These are phyloP conservation scores for Euphonia xanthogaster DNA, from an alignment of 2,797 vertebrate species.

Conservation along the genomic window DNA sequence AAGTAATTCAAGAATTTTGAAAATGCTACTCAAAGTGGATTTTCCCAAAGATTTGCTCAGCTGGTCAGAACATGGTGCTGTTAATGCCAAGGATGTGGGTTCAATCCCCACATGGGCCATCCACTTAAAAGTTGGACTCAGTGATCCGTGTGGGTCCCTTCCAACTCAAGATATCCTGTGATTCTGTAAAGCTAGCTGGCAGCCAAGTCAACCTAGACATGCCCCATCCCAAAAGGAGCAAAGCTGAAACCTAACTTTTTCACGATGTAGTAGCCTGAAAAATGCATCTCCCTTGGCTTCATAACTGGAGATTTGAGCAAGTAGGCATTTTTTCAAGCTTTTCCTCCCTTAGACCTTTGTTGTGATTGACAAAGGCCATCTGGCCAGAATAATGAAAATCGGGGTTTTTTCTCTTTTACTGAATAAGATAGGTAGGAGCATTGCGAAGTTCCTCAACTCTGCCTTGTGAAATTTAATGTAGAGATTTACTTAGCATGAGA, in stretches of 20 bases:
- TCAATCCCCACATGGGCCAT: rapidly evolving
- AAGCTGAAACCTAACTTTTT: background rate
- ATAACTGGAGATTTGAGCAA: background rate
- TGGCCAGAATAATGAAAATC: background rate
- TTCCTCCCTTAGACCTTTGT: background rate
- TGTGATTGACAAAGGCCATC: background rate
- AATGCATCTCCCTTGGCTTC: background rate
- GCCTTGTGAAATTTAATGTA: background rate
- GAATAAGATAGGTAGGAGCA: background rate
- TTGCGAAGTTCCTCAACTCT: background rate
- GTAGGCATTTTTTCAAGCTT: background rate
- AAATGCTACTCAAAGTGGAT: background rate
- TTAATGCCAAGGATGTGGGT: rapidly evolving
- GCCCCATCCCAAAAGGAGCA: background rate
- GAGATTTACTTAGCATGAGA: background rate
- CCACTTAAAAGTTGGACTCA: background rate
- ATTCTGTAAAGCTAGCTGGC: background rate
- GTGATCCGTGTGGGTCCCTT: background rate
- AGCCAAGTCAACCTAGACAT: background rate
- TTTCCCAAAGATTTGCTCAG: background rate
- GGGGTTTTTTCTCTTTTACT: background rate
- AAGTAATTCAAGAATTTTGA: background rate
- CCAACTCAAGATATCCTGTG: background rate
- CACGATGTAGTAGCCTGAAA: background rate
- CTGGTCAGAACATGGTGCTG: background rate